Conservation (phyloP, 1,140 invertebrate genomes). For the Drosophila micromelanica region DNA sequence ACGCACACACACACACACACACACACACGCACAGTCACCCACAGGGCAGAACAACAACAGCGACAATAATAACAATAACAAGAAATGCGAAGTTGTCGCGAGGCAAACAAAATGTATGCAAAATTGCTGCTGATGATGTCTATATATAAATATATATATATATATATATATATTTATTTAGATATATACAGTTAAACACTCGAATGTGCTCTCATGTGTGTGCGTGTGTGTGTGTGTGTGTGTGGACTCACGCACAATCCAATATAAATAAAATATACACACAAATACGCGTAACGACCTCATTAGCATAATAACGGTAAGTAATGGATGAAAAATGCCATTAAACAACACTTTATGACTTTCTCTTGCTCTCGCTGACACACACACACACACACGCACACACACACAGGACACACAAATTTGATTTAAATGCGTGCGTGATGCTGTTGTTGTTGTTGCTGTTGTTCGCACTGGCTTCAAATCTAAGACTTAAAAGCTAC, state of each 20-base stretch:
- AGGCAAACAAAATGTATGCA: constrained; percentile 36
- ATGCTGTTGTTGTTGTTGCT: constrained; percentile 27
- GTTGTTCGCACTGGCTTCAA: constrained; percentile 52
- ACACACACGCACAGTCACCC: constrained; percentile 19
- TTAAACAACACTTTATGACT: constrained; percentile 84
- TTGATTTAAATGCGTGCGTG: constrained; percentile 59
- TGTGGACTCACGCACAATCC: constrained; percentile 60
- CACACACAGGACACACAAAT: constrained; percentile 43
- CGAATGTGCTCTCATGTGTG: constrained; percentile 30
- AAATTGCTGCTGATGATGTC: constrained; percentile 29
- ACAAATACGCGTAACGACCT: constrained; percentile 83
- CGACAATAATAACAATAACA: constrained; percentile 13
- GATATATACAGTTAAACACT: constrained; percentile 15
- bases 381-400: constrained; percentile 16
- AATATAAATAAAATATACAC: constrained; percentile 80
- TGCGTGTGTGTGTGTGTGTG: constrained; percentile 20
- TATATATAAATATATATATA: constrained; percentile 8
- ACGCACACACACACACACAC: constrained; percentile 4
- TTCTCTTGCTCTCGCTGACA: constrained; percentile 35
- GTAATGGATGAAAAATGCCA: constrained; percentile 84
- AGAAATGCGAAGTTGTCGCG: constrained; percentile 12
- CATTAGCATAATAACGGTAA: constrained; percentile 84
- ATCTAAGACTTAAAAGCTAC: constrained; percentile 47
- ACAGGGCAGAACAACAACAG: constrained; percentile 30
- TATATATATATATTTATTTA: constrained; percentile 2